phyloP scores from a whole-genome alignment of 1,140 invertebrate species.

The Drosophila ohnishii region DNA sequence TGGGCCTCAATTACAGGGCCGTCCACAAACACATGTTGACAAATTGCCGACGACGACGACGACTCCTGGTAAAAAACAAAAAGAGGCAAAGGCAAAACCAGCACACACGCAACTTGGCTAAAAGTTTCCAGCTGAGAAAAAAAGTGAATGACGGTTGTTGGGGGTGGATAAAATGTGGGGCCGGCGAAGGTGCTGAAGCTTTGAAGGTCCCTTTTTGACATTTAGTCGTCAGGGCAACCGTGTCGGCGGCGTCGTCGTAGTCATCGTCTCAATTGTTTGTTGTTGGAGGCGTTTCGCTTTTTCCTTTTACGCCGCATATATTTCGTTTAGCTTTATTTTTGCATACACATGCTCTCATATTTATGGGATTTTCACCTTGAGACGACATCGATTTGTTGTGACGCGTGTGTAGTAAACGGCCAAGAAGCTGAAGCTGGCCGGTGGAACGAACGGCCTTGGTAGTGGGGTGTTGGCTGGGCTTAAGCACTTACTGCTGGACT shows the following conservation, averaged over 20 bases:
- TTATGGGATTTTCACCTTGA: constrained; percentile 76
- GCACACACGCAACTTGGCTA: constrained; percentile 33
- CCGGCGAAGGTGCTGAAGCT: constrained; percentile 21
- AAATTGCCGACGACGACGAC: constrained; percentile 52
- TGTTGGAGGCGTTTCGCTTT: constrained; percentile 44
- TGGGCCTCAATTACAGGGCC: constrained; percentile 41
- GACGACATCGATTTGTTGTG: constrained; percentile 79
- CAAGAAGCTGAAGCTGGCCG: constrained; percentile 19
- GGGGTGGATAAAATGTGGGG: constrained; percentile 6
- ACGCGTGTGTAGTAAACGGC: constrained; percentile 39
- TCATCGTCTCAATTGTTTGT: constrained; percentile 43
- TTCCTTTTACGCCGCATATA: constrained; percentile 41
- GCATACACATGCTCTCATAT: constrained; percentile 48
- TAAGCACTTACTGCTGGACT: constrained; percentile 17
- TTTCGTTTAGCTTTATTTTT: constrained; percentile 28
- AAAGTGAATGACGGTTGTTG: constrained; percentile 28
- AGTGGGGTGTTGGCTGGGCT: constrained; percentile 14
- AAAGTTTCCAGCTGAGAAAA: constrained; percentile 39
- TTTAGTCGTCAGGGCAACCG: constrained; percentile 50
- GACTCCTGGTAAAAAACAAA: constrained; percentile 13
- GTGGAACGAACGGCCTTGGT: constrained; percentile 39
- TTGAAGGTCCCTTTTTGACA: constrained; percentile 51
- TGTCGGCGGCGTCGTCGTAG: constrained; percentile 24
- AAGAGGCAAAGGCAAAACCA: constrained; percentile 6
- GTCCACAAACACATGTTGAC: constrained; percentile 60